Evolutionary conservation across 2,888 invertebrate species (phyloP), one percentile per base, ranked within the genome.

Genomic region (Drosophila hawaiiensis): DNA sequence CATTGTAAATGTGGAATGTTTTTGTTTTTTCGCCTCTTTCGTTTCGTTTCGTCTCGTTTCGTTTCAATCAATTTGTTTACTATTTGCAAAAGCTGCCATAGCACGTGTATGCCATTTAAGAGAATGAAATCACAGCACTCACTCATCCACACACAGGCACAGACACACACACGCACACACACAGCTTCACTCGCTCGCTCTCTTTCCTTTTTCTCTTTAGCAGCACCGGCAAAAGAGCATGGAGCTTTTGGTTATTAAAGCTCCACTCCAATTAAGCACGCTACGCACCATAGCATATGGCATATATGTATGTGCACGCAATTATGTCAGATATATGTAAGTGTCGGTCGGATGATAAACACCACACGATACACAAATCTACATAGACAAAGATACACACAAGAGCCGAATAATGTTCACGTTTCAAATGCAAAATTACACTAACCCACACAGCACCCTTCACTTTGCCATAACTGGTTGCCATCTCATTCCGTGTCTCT

Each of bases 31-130:
- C 41, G 49, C 50, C 62, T 67, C 54, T 59, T 71, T 70, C 63
- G 35, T 81, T 41, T 54, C 7, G 14, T 54, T 29, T 29, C 29
- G 29, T 3, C 3, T 29, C 29, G 29, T 29, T 54, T 35, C 33
- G 19, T 25, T 58, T 31, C 86, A 80, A 87, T 89, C 74, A 81
- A 77, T 72, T 89, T 89, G 88, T 84, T 85, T 89, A 89, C 90
- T 62, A 82, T 84, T 80, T 68, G 64, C 41, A 74, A 81, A 76
- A 76, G 82, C 82, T 82, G 62, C 41, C 54, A 28, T 67, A 87
- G 83, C 86, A 89, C 86, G 89, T 89, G 89, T 81, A 67, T 68
- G 73, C 62, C 70, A 52, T 63, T 50, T 33, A 78, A 75, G 75
- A 71, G 76, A 52, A 72, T 58, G 62, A 47, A 28, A 16, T 47